Conservation (phyloP, 1,140 invertebrate genomes). For the Danaus melanippus region DNA sequence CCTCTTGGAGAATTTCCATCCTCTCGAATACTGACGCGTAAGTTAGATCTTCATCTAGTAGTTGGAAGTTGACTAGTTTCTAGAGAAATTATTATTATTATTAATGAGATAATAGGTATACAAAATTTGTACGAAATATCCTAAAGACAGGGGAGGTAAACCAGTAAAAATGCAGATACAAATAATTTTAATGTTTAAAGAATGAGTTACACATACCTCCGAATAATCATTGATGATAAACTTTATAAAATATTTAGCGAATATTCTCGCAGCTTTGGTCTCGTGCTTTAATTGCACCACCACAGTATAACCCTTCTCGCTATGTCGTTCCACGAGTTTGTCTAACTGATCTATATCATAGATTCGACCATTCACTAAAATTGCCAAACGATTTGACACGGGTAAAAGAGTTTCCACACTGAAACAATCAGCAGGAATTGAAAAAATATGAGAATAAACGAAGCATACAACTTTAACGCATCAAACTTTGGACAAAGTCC, state of each 20-base stretch:
- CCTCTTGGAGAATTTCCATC: conserved; percentile 41
- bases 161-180: background rate
- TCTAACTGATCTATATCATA: conserved; percentile 48
- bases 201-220: conserved; percentile 28
- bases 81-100: conserved; percentile 16
- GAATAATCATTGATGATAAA: conserved; percentile 47
- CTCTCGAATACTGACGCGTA: conserved; percentile 43
- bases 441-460: too few species aligned
- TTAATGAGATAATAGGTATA: background rate
- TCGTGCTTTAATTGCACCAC: conserved; percentile 54
- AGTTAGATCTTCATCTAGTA: conserved; percentile 37
- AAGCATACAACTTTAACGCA: too few species aligned
- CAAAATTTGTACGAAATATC: background rate
- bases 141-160: background rate
- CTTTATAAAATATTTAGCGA: conserved; percentile 33
- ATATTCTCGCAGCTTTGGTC: conserved; percentile 37
- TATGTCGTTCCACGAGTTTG: conserved; percentile 40
- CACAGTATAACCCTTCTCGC: conserved; percentile 42
- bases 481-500: too few species aligned
- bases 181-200: too few species aligned
- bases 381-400: conserved; percentile 40
- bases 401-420: conserved; percentile 54
- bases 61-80: conserved; percentile 56
- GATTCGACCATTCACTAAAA: conserved; percentile 40
- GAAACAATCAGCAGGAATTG: background rate